Base-by-base conservation (phyloP, 2,797 vertebrate species). In the Phrynocephalus vlangalii region DNA sequence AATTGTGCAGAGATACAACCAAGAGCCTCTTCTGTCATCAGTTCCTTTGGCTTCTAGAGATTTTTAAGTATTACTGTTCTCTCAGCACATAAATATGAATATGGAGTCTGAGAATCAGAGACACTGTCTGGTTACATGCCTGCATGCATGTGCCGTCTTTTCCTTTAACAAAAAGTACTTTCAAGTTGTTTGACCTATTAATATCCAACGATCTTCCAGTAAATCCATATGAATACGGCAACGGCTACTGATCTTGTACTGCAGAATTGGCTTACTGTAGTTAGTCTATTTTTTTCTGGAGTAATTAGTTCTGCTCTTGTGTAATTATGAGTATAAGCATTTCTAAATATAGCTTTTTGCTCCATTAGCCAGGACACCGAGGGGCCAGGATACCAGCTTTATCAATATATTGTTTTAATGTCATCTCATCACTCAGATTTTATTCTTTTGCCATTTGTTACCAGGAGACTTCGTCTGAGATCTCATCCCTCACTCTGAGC, bases 381-480 rank as follows among this genome's bases (percentile, higher is more conserved):
- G 87, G 71, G 83, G 71, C 83, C 84, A 81, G 83, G 78, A 85
- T 85, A 81, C 78, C 63, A 73, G 52, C 83, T 85, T 85, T 82
- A 77, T 88, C 87, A 82, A 88, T 88, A 88, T 85, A 88, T 85
- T 85, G 83, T 85, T 88, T 88, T 88, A 88, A 85, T 77, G 83
- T 81, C 87, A 88, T 85, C 71, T 56, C 87, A 88, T 88, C 87
- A 76, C 60, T 88, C 87, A 88, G 83, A n/a, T 79, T 78, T 83
- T 86, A 89, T 79, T 86, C 79, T 82, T 89, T 83, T 86, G 63
- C 73, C 67, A 72, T 89, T 73, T 50, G 68, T 50, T 77, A n/a
- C 4, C 56, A 79, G 52, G 52, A 83, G 67, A 30, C 79, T 18
- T 66, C 38, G 75, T 71, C 56, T 2, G 28, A 72, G 71, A 72